A percentile compares a stretch with the other conserved stretches of the same genome.
These are phyloP conservation scores for Neelides sp. DNA, from an alignment of 1,140 invertebrate species.

Conservation along the genomic window DNA sequence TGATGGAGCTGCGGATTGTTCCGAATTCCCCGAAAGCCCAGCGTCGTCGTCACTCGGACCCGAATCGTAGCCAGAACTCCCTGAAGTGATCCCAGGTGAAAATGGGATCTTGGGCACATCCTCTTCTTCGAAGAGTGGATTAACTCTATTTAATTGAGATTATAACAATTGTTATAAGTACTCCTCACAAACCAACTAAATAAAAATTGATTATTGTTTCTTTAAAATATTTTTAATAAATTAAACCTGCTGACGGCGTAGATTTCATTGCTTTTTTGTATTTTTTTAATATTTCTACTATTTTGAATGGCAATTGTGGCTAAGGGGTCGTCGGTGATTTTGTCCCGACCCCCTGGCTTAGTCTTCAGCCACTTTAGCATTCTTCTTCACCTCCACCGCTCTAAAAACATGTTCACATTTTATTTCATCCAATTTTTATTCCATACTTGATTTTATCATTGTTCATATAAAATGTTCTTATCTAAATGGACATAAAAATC, in stretches of 20 bases:
- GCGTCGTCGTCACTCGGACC: slow-evolving; percentile 25
- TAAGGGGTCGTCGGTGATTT: slow-evolving; percentile 29
- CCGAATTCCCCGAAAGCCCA: not conserved
- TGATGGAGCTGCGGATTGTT: not conserved
- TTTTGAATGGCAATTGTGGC: slow-evolving; percentile 24
- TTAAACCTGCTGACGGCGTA: slow-evolving; percentile 29
- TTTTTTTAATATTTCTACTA: slow-evolving; percentile 24
- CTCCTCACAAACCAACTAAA: not conserved
- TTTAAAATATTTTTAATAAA: not conserved
- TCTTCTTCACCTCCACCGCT: too few species aligned
- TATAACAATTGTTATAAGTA: not conserved
- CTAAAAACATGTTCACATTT: too few species aligned
- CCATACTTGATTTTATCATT: too few species aligned
- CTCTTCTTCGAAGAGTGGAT: slow-evolving; percentile 31
- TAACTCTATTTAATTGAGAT: slow-evolving; percentile 16
- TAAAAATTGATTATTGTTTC: not conserved
- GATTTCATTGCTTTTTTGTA: slow-evolving; percentile 23
- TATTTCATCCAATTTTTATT: too few species aligned
- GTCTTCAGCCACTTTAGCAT: slow-evolving; percentile 31
- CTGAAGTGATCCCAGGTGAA: slow-evolving; percentile 22
- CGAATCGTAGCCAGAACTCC: slow-evolving; percentile 29
- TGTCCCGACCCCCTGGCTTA: slow-evolving; percentile 14
- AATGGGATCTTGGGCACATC: slow-evolving; percentile 9
- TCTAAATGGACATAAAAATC: too few species aligned
- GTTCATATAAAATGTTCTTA: too few species aligned